A percentile compares a stretch with the other conserved stretches of the same genome.
These are phyloP conservation scores for Chinchilla lanigera DNA, from an alignment of 2,113 vertebrate species.

Conservation along the genomic window DNA sequence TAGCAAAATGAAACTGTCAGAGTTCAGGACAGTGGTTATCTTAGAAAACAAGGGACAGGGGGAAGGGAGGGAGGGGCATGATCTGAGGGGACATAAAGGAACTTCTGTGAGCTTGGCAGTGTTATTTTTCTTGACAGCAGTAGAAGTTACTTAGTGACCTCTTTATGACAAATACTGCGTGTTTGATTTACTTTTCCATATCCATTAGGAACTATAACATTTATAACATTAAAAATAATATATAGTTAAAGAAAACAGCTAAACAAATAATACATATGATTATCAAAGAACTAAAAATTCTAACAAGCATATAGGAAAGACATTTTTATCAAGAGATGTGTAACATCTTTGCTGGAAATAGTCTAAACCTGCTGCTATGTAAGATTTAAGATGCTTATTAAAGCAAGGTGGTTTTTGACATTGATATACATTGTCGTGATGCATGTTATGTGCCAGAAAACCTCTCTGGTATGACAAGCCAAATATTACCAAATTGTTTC, in stretches of 20 bases:
- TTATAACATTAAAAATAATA: constrained; percentile 13
- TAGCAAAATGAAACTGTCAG: background rate
- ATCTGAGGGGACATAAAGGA: background rate
- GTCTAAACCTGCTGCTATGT: background rate
- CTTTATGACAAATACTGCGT: background rate
- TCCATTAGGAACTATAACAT: background rate
- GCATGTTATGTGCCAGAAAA: constrained; percentile 23
- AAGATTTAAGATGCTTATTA: background rate
- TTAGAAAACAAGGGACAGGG: background rate
- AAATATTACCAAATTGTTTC: constrained; percentile 26
- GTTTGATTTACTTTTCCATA: background rate
- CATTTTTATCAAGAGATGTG: background rate
- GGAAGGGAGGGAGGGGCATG: background rate
- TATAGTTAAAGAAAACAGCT: background rate
- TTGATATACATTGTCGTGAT: background rate
- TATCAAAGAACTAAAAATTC: constrained; percentile 27
- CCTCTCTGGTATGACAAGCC: background rate
- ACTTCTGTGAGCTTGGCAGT: background rate
- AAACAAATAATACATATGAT: background rate
- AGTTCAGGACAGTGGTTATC: background rate
- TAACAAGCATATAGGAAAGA: constrained; percentile 30
- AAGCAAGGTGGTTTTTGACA: background rate
- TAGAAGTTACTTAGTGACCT: background rate
- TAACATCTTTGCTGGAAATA: background rate
- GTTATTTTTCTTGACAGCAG: background rate